Evolutionary conservation across 2,113 vertebrate species (phyloP), one percentile per base, ranked within the genome.

Genomic region (Leucopsar rothschildi): DNA sequence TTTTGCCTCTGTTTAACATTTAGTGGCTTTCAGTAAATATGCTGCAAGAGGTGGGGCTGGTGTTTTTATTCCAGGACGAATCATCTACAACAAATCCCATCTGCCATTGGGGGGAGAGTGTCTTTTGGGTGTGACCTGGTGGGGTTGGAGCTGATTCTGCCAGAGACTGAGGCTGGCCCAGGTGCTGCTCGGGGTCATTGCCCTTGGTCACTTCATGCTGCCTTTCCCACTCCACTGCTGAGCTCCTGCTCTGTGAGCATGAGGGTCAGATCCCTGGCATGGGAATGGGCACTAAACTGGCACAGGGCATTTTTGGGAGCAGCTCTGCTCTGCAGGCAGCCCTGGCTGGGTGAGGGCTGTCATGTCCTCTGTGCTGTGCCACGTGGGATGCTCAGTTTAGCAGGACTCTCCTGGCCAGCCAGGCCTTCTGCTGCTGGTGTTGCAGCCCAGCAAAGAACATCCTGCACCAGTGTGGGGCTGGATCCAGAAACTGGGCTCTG

Each of bases 351-450:
- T 2, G 5, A 61, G 44, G 44, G 39, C n/a, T 64, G 27, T 64
- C 52, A 3, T 1, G 1, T 87, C 31, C 72, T 31, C 24, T 1
- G 1, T 42, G 78, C 72, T 2, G 2, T 55, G 35, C 56, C 19
- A 0, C 0, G 0, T 5, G 20, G 59, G 78, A 11, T 33, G 47
- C 22, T n/a, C 0, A 0, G 3, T 25, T 44, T 6, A 10, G 66
- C 0, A 0, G 75, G 52, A 22, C 56, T 49, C 37, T 37, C 12
- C 39, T 2, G 7, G 33, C 44, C 12, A 31, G 37, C 45, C 31
- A 10, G 61, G 37, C 29, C 24, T 19, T n/a, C 6, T 40, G 59
- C 9, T 60, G 40, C 29, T 65, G 68, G 11, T 19, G 63, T 25
- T 37, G 10, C 57, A 39, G n/a, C 45, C 66, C 63, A 39, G 40